These are phyloP conservation scores for Akabosia matsudoensis DNA, from an alignment of 1,140 invertebrate species.

Conservation along the genomic window DNA sequence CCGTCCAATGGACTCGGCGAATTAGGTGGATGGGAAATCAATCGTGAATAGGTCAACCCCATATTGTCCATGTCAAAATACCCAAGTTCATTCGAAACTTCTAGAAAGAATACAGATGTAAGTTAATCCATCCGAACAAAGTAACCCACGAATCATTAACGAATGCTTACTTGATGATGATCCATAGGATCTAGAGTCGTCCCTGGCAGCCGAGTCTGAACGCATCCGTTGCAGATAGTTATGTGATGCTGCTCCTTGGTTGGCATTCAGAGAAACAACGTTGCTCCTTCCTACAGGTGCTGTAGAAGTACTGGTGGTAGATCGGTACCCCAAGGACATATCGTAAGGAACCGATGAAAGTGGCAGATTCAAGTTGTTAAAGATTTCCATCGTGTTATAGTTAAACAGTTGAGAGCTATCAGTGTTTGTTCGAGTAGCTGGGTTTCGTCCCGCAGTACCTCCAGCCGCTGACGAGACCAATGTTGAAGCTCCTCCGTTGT, in stretches of 20 bases:
- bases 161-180: background rate
- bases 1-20: background rate
- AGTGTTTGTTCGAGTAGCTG: background rate
- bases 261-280: background rate
- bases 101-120: background rate
- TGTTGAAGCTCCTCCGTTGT: background rate
- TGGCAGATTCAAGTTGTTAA: background rate
- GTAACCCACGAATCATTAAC: background rate
- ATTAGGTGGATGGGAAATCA: background rate
- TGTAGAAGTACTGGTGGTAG: background rate
- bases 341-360: background rate
- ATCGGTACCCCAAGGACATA: background rate
- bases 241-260: conserved; percentile 11
- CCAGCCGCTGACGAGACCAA: background rate
- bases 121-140: background rate
- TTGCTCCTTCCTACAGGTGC: background rate
- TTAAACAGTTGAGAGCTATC: background rate
- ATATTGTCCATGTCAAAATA: conserved; percentile 1
- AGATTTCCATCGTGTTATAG: background rate
- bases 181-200: background rate
- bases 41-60: background rate
- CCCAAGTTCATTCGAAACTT: background rate
- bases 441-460: background rate
- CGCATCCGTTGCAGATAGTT: conserved; percentile 33
- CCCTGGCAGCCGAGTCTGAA: conserved; percentile 29